A percentile compares a stretch with the other conserved stretches of the same genome.
Conservation (phyloP, 2,113 vertebrate genomes). For the Semicossyphus pulcher region DNA sequence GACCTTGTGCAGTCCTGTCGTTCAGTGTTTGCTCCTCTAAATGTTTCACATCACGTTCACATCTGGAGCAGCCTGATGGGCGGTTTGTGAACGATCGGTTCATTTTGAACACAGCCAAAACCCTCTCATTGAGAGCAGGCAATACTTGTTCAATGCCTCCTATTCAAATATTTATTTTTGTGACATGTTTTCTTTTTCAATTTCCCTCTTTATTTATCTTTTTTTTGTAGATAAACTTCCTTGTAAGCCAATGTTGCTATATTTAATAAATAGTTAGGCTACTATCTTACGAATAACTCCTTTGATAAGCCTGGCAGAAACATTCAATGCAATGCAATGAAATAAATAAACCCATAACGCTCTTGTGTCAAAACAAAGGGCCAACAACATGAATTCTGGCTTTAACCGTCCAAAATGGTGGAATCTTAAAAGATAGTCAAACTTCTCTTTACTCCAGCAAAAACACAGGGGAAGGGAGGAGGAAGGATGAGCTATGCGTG, state of each 20-base stretch:
- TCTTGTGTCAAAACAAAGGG: background rate
- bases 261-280: no score
- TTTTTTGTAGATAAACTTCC: background rate
- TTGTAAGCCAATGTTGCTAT: background rate
- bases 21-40: background rate
- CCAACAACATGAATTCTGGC: background rate
- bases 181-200: no score
- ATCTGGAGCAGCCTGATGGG: conserved; percentile 31
- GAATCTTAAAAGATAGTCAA: conserved; percentile 4
- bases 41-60: conserved; percentile 6
- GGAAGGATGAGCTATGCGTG: background rate
- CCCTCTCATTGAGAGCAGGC: no score
- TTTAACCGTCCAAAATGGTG: background rate
- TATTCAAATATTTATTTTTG: background rate
- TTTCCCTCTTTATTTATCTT: background rate
- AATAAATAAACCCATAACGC: no score
- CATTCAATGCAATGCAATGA: background rate
- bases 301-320: background rate
- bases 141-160: background rate
- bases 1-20: conserved; percentile 28
- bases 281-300: no score
- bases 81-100: background rate
- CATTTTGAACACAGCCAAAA: background rate
- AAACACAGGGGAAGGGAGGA: background rate
- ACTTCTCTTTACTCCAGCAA: background rate